Evolutionary conservation across 2,888 invertebrate species (phyloP).

Genomic region (Argynnis bischoffii): DNA sequence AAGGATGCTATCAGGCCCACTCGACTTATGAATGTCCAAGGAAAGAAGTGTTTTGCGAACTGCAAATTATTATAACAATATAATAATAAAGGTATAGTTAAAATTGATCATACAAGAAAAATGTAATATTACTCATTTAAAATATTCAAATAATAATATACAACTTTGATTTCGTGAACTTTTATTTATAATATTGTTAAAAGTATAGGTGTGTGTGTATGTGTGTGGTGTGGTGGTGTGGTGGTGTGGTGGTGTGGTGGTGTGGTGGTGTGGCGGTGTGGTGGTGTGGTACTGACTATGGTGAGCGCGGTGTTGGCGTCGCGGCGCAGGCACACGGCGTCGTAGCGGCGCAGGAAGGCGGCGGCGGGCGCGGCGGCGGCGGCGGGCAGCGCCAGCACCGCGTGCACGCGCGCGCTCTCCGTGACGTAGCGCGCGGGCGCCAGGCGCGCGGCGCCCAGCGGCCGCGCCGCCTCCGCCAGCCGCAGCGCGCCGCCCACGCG

Average conservation of each 20-base stretch:
- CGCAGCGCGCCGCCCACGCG: constrained; percentile 86
- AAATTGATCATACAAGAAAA: too few species aligned
- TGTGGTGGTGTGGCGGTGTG: not conserved
- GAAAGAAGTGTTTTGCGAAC: too few species aligned
- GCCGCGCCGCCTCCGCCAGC: constrained; percentile 90
- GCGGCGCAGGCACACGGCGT: constrained; percentile 86
- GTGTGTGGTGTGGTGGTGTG: too few species aligned
- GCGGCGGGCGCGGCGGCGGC: constrained; percentile 59
- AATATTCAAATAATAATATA: too few species aligned
- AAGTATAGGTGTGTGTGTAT: not conserved
- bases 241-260: too few species aligned
- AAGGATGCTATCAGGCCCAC: too few species aligned
- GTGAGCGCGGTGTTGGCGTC: constrained; percentile 90
- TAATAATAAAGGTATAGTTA: too few species aligned
- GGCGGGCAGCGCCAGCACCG: constrained; percentile 85
- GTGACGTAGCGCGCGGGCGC: constrained; percentile 97
- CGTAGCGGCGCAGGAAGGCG: constrained; percentile 88
- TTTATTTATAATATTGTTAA: too few species aligned
- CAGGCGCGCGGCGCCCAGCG: constrained; percentile 93
- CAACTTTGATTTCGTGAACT: too few species aligned
- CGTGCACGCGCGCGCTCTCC: constrained; percentile 92
- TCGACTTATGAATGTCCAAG: too few species aligned
- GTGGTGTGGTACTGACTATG: constrained; percentile 72
- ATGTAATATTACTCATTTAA: too few species aligned
- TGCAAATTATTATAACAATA: too few species aligned